Evolutionary conservation across 53 echinoderm and acorn worm species (phyloP).

Genomic region (Glandiceps talaboti): DNA sequence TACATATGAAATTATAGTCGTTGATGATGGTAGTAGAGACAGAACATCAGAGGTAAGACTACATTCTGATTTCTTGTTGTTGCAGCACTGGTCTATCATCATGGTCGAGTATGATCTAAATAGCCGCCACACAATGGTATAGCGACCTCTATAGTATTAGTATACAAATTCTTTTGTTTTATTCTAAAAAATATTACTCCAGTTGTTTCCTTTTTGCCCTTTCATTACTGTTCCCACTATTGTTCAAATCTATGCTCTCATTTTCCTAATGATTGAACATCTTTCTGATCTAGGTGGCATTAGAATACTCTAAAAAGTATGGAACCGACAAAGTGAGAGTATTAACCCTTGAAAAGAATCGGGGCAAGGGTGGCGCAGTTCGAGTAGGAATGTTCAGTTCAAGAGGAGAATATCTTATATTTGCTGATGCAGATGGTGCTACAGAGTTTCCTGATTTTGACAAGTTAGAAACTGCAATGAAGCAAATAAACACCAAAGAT

Average conservation of each 20-base stretch:
- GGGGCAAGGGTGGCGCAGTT: constrained; percentile 85
- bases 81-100: too few species aligned
- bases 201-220: background rate
- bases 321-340: constrained; percentile 53
- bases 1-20: constrained; percentile 80
- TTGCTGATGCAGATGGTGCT: constrained; percentile 96
- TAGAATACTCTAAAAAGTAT: constrained; percentile 68
- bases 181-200: background rate
- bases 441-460: constrained; percentile 68
- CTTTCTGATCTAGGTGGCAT: constrained; percentile 66
- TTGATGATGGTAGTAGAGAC: constrained; percentile 94
- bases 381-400: constrained; percentile 91
- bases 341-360: constrained; percentile 54
- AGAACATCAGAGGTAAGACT: constrained; percentile 76
- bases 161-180: background rate
- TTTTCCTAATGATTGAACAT: too few species aligned
- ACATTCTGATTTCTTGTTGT: too few species aligned
- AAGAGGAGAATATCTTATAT: constrained; percentile 57
- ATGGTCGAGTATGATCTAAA: too few species aligned
- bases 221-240: background rate
- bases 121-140: too few species aligned
- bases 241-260: too few species aligned
- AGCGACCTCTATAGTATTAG: too few species aligned
- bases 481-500: constrained; percentile 31
- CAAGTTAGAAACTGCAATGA: constrained; percentile 49